Conservation (phyloP, 2,113 vertebrate species). For the Tringa solitaria region DNA sequence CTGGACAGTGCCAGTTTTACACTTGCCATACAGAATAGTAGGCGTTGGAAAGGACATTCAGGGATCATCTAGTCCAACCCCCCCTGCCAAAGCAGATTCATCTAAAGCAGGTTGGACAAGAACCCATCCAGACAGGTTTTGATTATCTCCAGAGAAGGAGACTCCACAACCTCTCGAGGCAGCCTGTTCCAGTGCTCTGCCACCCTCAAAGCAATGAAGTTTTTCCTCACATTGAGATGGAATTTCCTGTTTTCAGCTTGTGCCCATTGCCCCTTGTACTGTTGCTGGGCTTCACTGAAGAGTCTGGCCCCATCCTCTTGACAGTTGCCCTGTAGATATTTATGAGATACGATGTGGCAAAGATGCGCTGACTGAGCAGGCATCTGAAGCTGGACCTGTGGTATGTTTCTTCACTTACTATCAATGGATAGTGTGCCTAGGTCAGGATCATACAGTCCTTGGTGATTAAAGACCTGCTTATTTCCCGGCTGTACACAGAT, state of each 20-base stretch:
- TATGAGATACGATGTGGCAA: fast-evolving
- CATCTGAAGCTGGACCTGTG: not conserved
- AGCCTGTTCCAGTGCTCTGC: too few relatives aligned
- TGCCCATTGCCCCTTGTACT: not conserved
- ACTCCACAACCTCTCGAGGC: not conserved
- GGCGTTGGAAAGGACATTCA: not conserved
- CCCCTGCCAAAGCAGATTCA: not conserved
- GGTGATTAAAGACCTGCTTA: not conserved
- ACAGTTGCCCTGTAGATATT: not conserved
- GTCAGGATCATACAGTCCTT: not conserved
- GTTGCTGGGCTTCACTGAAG: not conserved
- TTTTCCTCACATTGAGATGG: not conserved
- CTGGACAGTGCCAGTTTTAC: not conserved
- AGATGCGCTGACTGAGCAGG: too few relatives aligned
- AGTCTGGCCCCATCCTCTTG: not conserved
- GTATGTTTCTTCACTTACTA: not conserved
- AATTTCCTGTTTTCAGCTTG: not conserved
- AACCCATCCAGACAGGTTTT: not conserved
- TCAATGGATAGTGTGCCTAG: not conserved
- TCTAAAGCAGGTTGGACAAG: not conserved
- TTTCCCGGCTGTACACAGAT: not conserved
- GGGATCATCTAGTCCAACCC: not conserved
- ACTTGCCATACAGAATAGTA: not conserved
- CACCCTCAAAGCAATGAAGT: not conserved
- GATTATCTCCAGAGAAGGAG: not conserved